Conservation (phyloP, 2,797 vertebrate species). For the Capromys pilorides region DNA sequence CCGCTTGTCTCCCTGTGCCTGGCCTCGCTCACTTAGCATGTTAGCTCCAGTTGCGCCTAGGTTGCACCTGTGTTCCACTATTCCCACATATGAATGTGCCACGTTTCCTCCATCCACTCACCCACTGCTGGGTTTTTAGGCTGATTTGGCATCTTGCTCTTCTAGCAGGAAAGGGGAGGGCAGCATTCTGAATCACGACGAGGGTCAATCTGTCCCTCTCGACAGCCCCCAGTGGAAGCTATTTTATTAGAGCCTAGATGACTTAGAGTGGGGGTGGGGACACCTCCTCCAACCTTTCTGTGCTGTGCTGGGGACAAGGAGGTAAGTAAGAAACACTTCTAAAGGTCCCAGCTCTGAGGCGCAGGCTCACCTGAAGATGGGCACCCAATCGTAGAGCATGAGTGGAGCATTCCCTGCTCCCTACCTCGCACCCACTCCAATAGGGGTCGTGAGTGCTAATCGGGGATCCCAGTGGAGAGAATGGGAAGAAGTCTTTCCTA, state of each 20-base stretch:
- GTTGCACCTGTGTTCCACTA: no score
- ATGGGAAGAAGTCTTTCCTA: background rate
- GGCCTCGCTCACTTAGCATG: background rate
- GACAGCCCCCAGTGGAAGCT: background rate
- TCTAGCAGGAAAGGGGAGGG: background rate
- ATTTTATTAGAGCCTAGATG: background rate
- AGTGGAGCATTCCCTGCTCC: background rate
- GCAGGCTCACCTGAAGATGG: background rate
- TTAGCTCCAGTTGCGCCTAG: no score
- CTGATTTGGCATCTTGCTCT: background rate
- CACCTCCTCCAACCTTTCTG: background rate
- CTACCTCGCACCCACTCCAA: background rate
- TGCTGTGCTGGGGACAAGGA: background rate
- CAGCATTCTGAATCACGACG: background rate
- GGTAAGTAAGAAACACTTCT: background rate
- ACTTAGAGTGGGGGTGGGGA: background rate
- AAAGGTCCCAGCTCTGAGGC: background rate
- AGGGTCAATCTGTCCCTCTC: background rate
- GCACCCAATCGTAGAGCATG: no score
- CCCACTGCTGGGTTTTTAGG: background rate
- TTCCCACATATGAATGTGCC: no score
- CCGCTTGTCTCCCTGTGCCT: background rate
- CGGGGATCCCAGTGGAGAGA: background rate
- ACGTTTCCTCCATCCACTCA: background rate
- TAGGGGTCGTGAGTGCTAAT: background rate